phyloP scores from a whole-genome alignment of 2,888 invertebrate species.

The Maniola hyperantus region DNA sequence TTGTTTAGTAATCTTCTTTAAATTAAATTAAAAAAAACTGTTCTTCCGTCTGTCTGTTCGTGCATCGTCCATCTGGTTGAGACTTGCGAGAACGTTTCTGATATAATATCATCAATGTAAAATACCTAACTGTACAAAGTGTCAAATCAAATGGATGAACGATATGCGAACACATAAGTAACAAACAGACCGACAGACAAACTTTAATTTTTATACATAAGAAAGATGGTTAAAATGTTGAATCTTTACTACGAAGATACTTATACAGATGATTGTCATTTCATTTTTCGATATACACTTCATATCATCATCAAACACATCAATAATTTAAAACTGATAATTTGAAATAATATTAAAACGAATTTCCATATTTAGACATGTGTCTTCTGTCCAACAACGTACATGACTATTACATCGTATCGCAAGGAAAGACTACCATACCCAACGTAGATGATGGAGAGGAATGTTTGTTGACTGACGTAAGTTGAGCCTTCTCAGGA shows the following conservation, averaged over 20 bases:
- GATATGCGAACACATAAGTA: no score
- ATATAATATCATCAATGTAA: no score
- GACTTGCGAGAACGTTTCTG: no score
- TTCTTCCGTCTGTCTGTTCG: no score
- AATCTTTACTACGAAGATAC: not conserved
- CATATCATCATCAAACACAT: conserved; percentile 31
- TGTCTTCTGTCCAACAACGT: conserved; percentile 90
- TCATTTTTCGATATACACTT: conserved; percentile 14
- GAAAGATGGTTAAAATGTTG: no score
- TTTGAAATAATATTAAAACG: conserved; percentile 53
- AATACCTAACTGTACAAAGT: no score
- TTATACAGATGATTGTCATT: not conserved
- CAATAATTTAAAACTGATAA: conserved; percentile 29
- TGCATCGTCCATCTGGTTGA: no score
- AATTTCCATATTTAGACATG: conserved; percentile 83
- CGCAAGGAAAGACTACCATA: conserved; percentile 96
- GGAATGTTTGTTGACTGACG: conserved; percentile 91
- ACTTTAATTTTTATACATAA: no score
- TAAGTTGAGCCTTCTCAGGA: conserved; percentile 83
- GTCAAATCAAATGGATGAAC: no score
- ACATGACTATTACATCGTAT: conserved; percentile 93
- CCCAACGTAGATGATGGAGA: conserved; percentile 95
- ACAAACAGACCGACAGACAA: no score
- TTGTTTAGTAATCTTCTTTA: no score
- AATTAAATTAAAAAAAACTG: no score